Percentiles rank a stretch among this genome's conserved stretches.
phyloP scores from a whole-genome alignment of 2,113 vertebrate species.

The Datnioides undecimradiatus region DNA sequence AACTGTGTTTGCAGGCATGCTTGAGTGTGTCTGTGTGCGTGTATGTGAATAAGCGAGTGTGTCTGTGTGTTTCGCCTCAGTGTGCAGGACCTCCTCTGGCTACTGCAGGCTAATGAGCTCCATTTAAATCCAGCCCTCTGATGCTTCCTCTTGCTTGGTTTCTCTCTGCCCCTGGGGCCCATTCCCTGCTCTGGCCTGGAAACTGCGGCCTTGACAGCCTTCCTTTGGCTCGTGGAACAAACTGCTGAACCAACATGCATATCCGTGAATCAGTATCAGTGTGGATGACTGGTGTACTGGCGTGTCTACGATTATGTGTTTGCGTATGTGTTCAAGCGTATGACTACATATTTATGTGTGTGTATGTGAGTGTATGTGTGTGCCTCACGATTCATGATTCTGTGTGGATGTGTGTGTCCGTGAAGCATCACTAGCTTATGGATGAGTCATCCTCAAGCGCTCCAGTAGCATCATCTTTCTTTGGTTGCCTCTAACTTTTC shows the following conservation, averaged over 20 bases:
- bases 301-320: conserved; percentile 50
- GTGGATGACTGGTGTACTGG: conserved; percentile 65
- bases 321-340: conserved; percentile 51
- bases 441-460: conserved; percentile 75
- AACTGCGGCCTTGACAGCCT: conserved; percentile 73
- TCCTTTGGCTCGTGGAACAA: conserved; percentile 80
- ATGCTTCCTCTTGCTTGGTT: conserved; percentile 79
- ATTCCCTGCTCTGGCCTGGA: conserved; percentile 75
- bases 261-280: conserved; percentile 71
- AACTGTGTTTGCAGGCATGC: conserved; percentile 32
- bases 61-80: conserved; percentile 60
- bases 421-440: conserved; percentile 69
- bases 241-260: conserved; percentile 69
- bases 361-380: conserved; percentile 17
- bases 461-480: conserved; percentile 62
- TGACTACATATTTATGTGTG: conserved; percentile 63
- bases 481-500: conserved; percentile 49
- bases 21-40: conserved; percentile 24
- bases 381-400: conserved; percentile 25
- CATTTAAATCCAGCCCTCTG: conserved; percentile 81
- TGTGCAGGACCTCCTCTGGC: conserved; percentile 72
- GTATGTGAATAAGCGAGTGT: conserved; percentile 20
- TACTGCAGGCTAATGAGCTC: conserved; percentile 80
- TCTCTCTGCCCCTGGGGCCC: conserved; percentile 76
- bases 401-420: conserved; percentile 38